Percentiles rank a stretch among this genome's conserved stretches.
phyloP scores from a whole-genome alignment of 2,113 vertebrate species.

The Galemys pyrenaicus region DNA sequence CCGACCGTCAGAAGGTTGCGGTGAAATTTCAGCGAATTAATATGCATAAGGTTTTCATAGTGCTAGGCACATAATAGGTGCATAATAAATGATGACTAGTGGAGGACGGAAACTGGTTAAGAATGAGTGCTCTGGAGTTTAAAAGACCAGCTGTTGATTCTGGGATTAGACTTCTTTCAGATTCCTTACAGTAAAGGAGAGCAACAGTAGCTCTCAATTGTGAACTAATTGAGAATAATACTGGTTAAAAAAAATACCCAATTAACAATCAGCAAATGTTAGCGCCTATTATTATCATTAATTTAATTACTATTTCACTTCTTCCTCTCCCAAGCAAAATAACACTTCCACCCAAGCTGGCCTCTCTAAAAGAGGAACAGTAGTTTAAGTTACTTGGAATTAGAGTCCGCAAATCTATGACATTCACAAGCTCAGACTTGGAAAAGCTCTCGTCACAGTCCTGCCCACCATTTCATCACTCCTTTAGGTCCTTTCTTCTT shows the following conservation, averaged over 20 bases:
- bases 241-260: background rate
- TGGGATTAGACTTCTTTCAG: background rate
- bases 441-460: background rate
- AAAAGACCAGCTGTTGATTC: background rate
- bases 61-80: background rate
- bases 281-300: background rate
- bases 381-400: constrained; percentile 3
- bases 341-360: background rate
- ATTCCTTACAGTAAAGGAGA: background rate
- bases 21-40: background rate
- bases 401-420: background rate
- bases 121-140: background rate
- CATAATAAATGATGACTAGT: background rate
- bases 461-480: background rate
- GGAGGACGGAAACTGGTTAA: background rate
- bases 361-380: background rate
- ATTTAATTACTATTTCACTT: background rate
- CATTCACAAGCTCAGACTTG: background rate
- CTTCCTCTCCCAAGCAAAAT: background rate
- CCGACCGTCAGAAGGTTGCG: background rate
- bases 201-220: background rate
- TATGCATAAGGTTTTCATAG: background rate
- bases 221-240: background rate
- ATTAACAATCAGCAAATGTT: background rate
- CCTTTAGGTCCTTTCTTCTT: background rate